Base-by-base conservation (phyloP, 2,113 vertebrate genomes). In the Melanerpes formicivorus region DNA sequence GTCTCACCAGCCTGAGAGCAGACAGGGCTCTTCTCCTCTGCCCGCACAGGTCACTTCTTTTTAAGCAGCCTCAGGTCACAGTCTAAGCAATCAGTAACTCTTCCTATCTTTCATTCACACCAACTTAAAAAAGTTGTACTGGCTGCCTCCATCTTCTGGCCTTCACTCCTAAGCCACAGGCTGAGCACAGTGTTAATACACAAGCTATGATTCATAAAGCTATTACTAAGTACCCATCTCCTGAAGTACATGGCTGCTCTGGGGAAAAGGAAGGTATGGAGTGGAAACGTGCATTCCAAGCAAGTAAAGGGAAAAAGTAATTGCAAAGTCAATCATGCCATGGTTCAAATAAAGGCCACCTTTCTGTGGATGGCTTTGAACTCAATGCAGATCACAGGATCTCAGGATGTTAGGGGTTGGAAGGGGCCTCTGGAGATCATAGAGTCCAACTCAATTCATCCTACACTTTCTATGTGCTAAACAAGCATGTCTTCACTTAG, bases 261-360 rank as follows among this genome's bases (percentile, higher is more conserved):
- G 26, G 64, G 29, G 34, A 59, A 87, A 82, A 34, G 16, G 29
- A 50, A 77, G 23, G 48, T 52, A 42, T 22, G 14, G 84, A 90
- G 87, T 85, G 85, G 27, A 70, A 90, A 70, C 62, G 3, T 40
- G n/a, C n/a, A 65, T 93, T 88, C 87, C 58, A 88, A 73, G 67
- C 72, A 84, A 46, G 17, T 25, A 79, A 48, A 75, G 66, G 16
- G 79, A 90, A 64, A 62, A 81, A 80, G 15, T 15, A 44, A 66
- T 60, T 87, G 42, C 50, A 32, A 32, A 71, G 60, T 90, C 63
- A 70, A 26, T 70, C 62, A 73, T 2, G 1, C 52, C 19, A 21
- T 0, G 0, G 46, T 77, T 92, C 81, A 92, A 84, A 72, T 9
- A 73, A 87, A 72, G 64, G 52, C 22, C 70, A 14, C 29, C 8